Evolutionary conservation across 2,113 vertebrate genomes (phyloP).

Genomic region (Antennarius striatus): DNA sequence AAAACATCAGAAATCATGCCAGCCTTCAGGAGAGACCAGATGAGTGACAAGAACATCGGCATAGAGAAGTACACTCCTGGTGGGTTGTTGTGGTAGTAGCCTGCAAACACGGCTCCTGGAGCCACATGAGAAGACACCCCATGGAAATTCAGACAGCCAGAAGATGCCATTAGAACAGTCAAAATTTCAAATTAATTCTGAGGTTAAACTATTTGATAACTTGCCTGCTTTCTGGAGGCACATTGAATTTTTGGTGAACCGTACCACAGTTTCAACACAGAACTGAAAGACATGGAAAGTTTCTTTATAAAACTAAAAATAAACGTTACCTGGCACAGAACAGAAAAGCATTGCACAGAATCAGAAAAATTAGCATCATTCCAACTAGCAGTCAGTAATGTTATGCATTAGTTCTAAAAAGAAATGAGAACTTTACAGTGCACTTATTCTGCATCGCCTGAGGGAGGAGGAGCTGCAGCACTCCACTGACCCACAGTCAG

Average conservation of each 20-base stretch:
- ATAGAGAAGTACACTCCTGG: slow-evolving; percentile 81
- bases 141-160: not conserved
- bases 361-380: too few species aligned
- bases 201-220: slow-evolving; percentile 1
- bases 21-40: slow-evolving; percentile 80
- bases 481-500: not conserved
- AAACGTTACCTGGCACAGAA: not conserved
- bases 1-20: slow-evolving; percentile 82
- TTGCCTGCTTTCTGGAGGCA: slow-evolving; percentile 89
- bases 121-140: not conserved
- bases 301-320: not conserved
- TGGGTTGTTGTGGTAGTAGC: slow-evolving; percentile 83
- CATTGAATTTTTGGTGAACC: slow-evolving; percentile 77
- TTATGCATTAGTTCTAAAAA: too few species aligned
- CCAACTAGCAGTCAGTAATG: too few species aligned
- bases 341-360: not conserved
- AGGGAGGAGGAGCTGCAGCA: not conserved
- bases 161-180: too few species aligned
- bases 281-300: slow-evolving; percentile 72
- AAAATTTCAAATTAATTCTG: too few species aligned
- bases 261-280: slow-evolving; percentile 84
- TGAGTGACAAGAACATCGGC: slow-evolving; percentile 80
- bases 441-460: too few species aligned
- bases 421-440: too few species aligned
- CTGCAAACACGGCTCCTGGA: slow-evolving; percentile 84